A percentile compares a stretch with the other conserved stretches of the same genome.
Evolutionary conservation across 1,140 invertebrate species (phyloP).

Genomic region (Drosophila watanabei): DNA sequence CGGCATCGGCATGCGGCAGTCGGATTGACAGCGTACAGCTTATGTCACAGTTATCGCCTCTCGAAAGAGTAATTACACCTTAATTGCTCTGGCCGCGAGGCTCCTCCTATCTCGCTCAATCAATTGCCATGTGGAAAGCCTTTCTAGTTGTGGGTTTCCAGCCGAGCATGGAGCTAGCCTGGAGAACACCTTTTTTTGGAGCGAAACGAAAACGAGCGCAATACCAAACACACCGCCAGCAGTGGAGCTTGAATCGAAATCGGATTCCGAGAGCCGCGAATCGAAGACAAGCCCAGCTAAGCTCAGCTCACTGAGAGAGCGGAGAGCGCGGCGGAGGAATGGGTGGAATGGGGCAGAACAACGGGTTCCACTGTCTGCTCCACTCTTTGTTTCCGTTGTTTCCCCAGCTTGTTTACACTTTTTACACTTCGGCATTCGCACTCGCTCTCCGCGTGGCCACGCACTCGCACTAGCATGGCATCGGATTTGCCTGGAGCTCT

Average conservation of each 20-base stretch:
- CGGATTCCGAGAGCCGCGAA: constrained; percentile 10
- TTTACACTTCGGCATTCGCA: constrained; percentile 22
- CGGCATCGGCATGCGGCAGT: constrained; percentile 11
- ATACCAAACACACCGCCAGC: constrained; percentile 2
- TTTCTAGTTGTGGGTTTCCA: constrained; percentile 11
- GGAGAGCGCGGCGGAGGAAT: background rate
- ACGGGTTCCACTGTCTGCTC: constrained; percentile 29
- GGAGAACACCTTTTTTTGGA: constrained; percentile 2
- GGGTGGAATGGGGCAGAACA: constrained; percentile 9
- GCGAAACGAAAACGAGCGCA: constrained; percentile 54
- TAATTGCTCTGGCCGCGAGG: constrained; percentile 29
- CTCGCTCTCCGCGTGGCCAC: constrained; percentile 32
- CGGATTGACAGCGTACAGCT: constrained; percentile 28
- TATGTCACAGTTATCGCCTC: constrained; percentile 49
- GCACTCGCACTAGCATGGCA: constrained; percentile 32
- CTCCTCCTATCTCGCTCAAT: background rate
- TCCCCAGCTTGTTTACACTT: constrained; percentile 36
- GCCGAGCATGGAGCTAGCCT: constrained; percentile 4
- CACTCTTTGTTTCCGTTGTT: constrained; percentile 34
- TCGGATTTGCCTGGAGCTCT: constrained; percentile 31
- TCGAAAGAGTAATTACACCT: constrained; percentile 48
- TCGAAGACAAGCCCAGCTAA: constrained; percentile 38
- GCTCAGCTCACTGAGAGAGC: background rate
- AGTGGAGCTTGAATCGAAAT: constrained; percentile 22
- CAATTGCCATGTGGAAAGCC: background rate